Evolutionary conservation across 2,113 vertebrate genomes (phyloP).

Genomic region (Datnioides undecimradiatus): DNA sequence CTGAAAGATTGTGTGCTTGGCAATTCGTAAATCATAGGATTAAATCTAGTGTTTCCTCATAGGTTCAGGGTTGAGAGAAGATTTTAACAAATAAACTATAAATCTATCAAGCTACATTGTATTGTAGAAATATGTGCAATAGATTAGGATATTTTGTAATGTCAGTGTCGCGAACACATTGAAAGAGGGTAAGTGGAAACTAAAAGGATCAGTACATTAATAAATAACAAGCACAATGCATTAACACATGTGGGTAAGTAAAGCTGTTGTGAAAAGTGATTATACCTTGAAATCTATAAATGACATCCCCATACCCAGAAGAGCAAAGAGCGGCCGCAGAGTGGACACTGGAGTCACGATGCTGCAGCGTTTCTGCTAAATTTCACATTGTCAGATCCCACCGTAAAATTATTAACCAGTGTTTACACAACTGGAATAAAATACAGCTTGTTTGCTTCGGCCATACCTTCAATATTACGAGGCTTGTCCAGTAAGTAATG

Average conservation of each 20-base stretch:
- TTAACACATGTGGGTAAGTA: too few species aligned
- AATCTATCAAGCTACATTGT: background rate
- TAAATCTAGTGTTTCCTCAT: background rate
- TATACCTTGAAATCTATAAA: background rate
- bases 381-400: background rate
- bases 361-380: background rate
- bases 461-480: background rate
- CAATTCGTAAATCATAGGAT: background rate
- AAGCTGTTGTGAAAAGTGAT: background rate
- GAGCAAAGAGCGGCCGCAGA: background rate
- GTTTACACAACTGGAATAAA: background rate
- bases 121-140: background rate
- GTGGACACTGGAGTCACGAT: background rate
- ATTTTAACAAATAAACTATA: background rate
- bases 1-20: background rate
- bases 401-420: background rate
- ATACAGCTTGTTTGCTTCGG: background rate
- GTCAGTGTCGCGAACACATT: background rate
- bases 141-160: background rate
- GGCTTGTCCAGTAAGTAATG: background rate
- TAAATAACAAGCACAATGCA: background rate
- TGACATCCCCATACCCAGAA: background rate
- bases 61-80: constrained; percentile 1
- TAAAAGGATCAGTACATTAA: background rate
- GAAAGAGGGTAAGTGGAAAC: background rate